A percentile compares a stretch with the other conserved stretches of the same genome.
Conservation (phyloP, 1,140 invertebrate genomes). For the Drosophila busckii region DNA sequence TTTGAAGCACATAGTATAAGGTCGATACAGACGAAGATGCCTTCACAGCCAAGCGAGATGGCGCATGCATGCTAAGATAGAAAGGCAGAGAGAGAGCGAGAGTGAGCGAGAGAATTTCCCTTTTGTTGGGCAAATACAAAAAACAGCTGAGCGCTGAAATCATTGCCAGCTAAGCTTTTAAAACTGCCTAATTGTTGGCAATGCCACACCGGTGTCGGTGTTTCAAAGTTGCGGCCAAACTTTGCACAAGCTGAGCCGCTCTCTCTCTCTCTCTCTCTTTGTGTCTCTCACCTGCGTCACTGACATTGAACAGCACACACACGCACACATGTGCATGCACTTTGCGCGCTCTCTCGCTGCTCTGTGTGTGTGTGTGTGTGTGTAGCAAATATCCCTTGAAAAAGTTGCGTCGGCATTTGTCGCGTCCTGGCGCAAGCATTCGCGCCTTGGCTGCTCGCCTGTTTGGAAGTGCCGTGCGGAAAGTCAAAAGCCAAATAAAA, state of each 20-base stretch:
- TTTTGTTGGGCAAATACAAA: constrained; percentile 26
- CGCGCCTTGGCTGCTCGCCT: constrained; percentile 68
- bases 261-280: constrained; percentile 18
- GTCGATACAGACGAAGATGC: constrained; percentile 70
- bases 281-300: constrained; percentile 52
- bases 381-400: constrained; percentile 64
- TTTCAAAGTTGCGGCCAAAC: constrained; percentile 31
- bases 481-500: constrained; percentile 11
- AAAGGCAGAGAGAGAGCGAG: background rate
- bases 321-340: background rate
- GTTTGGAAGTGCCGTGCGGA: constrained; percentile 72
- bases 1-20: constrained; percentile 62
- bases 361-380: constrained; percentile 10
- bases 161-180: constrained; percentile 39
- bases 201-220: constrained; percentile 69
- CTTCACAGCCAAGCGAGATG: constrained; percentile 42
- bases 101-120: constrained; percentile 49
- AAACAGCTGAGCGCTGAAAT: constrained; percentile 58
- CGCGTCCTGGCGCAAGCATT: constrained; percentile 49
- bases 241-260: constrained; percentile 21
- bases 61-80: too few species aligned
- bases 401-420: constrained; percentile 58
- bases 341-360: background rate
- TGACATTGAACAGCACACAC: constrained; percentile 66
- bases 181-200: constrained; percentile 35